These are phyloP conservation scores for Misgurnus mizolepis DNA, from an alignment of 2,113 vertebrate species.

Conservation along the genomic window DNA sequence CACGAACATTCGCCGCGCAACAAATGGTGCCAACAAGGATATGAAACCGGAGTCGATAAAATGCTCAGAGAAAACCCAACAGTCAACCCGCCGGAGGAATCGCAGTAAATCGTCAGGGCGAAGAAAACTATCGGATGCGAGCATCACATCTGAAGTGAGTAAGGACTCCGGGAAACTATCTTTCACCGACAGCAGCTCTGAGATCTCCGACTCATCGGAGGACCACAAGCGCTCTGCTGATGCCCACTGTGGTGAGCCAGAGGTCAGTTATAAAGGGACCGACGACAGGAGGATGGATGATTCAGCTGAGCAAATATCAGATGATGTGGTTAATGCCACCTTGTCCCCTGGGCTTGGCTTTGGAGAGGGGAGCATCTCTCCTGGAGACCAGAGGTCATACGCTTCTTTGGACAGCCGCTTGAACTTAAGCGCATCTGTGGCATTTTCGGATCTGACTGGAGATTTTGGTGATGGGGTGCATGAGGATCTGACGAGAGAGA, in stretches of 20 bases:
- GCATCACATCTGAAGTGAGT: conserved; percentile 70
- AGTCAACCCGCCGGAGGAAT: conserved; percentile 37
- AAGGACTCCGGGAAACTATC: conserved; percentile 76
- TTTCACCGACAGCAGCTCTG: conserved; percentile 88
- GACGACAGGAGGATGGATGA: conserved; percentile 50
- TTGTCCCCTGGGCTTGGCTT: conserved; percentile 51
- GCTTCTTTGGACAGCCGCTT: conserved; percentile 75
- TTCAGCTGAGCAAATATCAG: conserved; percentile 7
- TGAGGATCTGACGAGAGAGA: conserved; percentile 84
- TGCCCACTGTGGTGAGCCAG: conserved; percentile 69
- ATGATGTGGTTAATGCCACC: conserved; percentile 30
- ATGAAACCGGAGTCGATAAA: conserved; percentile 55
- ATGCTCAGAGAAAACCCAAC: conserved; percentile 50
- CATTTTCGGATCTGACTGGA: conserved; percentile 83
- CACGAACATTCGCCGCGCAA: conserved; percentile 47
- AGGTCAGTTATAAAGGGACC: conserved; percentile 66
- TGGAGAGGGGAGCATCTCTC: conserved; percentile 66
- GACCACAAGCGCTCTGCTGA: conserved; percentile 76
- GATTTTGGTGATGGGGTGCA: conserved; percentile 83
- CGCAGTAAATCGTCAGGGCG: conserved; percentile 49
- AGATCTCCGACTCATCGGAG: conserved; percentile 86
- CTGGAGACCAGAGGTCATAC: conserved; percentile 71
- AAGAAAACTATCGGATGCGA: conserved; percentile 72
- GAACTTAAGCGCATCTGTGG: conserved; percentile 77
- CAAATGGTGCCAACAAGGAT: conserved; percentile 57